Conservation (phyloP, 2,797 vertebrate species). For the Molossus molossus region DNA sequence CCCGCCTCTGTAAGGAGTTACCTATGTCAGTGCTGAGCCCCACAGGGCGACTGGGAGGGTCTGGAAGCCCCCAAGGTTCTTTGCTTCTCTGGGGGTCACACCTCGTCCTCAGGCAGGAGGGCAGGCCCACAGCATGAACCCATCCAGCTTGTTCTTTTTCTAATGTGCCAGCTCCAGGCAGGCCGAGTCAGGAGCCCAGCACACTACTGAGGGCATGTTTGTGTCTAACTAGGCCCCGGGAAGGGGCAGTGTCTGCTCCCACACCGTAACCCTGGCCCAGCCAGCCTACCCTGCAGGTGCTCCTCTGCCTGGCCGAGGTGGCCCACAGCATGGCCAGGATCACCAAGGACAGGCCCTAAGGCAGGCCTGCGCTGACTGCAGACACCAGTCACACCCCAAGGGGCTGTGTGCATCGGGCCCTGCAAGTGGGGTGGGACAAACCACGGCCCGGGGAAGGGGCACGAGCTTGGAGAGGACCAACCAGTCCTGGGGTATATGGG, state of each 20-base stretch:
- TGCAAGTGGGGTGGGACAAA: too few relatives aligned
- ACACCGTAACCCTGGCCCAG: neutral
- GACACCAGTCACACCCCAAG: neutral
- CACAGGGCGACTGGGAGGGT: neutral
- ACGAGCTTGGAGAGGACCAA: neutral
- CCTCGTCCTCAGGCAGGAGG: neutral
- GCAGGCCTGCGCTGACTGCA: neutral
- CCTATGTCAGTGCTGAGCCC: neutral
- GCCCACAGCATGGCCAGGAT: neutral
- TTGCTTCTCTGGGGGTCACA: neutral
- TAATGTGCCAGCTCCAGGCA: neutral
- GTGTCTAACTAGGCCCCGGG: neutral
- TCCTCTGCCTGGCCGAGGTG: neutral
- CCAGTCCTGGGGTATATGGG: neutral
- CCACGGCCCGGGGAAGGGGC: neutral
- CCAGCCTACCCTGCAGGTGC: neutral
- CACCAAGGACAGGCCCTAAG: neutral
- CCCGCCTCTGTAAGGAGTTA: neutral
- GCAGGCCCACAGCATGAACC: neutral
- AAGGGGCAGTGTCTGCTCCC: neutral
- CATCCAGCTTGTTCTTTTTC: neutral
- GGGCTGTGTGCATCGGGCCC: neutral
- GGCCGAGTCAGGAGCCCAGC: neutral
- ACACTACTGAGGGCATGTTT: too few relatives aligned
- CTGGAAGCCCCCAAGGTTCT: neutral